These are phyloP conservation scores for Loriculus beryllinus DNA, from an alignment of 2,797 vertebrate genomes.

Conservation along the genomic window DNA sequence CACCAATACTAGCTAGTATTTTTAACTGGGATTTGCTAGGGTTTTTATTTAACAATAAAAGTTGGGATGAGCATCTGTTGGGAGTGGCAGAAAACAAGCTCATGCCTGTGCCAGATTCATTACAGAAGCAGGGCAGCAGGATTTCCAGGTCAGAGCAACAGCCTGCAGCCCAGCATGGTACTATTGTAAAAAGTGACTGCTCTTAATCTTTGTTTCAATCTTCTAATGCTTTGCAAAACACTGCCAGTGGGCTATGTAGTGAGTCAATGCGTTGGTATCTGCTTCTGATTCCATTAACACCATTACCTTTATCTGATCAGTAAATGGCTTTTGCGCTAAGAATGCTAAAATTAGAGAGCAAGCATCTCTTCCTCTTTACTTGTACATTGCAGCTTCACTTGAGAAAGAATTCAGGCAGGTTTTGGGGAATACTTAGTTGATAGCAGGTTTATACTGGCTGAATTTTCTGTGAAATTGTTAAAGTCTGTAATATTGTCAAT, in stretches of 20 bases:
- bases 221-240: fast-evolving
- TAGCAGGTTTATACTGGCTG: background rate
- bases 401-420: background rate
- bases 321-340: background rate
- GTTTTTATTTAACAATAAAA: background rate
- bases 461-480: background rate
- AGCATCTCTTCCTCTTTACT: background rate
- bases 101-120: fast-evolving
- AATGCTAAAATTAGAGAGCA: background rate
- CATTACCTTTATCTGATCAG: background rate
- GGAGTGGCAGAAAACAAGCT: fast-evolving
- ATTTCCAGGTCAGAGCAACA: background rate
- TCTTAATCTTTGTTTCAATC: background rate
- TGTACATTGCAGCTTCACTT: fast-evolving
- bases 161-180: background rate
- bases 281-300: background rate
- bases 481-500: background rate
- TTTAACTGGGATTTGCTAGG: background rate
- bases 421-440: background rate
- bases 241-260: fast-evolving
- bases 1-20: background rate
- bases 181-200: background rate
- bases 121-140: background rate
- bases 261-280: background rate
- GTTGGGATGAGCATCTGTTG: fast-evolving